Evolutionary conservation across 2,797 vertebrate species (phyloP), one percentile per base, ranked within the genome.

Genomic region (Rachycentron canadum): DNA sequence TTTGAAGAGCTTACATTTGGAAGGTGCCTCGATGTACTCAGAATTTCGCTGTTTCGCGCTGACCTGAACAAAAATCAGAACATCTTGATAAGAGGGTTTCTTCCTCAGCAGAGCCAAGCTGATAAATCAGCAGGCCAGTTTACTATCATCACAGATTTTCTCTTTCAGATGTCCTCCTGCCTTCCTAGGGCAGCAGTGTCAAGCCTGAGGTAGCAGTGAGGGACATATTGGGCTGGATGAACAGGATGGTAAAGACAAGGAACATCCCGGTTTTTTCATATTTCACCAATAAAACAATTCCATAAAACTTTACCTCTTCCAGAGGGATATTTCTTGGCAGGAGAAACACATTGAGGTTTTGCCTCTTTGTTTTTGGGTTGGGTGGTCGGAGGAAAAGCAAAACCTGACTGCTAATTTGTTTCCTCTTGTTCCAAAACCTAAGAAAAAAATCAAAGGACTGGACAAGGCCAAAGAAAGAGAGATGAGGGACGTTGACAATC

Each of bases 391-490:
- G 53, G 30, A 75, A 70, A 6, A 80, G 40, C 53, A 75, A 61
- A 32, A 80, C 28, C 9, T 75, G 72, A 4, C 78, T 25, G 3
- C 7, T 36, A 6, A 80, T 7, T 16, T 34, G 14, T 55, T 56
- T 59, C 5, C 7, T 40, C 4, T 32, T 28, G 13, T 21, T 41
- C 52, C 28, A 25, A 10, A 60, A 14, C 38, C 81, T 28, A 12
- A 34, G 9, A 7, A 59, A 21, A 41, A 13, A 28, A 79, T 30
- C 17, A 36, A 10, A 1, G 7, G 78, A n/a, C 73, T 76, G 66
- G 41, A 84, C 9, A 7, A 26, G 34, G 8, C 79, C 83, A 13
- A 76, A 62, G n/a, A 4, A 1, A 19, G 90, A 90, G 10, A 91
- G 73, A 23, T 77, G 49, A 10, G n/a, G 45, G 65, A 88, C 12